phyloP scores from a whole-genome alignment of 92 coral and sea anemone genomes.

The Palythoa caribaeorum region DNA sequence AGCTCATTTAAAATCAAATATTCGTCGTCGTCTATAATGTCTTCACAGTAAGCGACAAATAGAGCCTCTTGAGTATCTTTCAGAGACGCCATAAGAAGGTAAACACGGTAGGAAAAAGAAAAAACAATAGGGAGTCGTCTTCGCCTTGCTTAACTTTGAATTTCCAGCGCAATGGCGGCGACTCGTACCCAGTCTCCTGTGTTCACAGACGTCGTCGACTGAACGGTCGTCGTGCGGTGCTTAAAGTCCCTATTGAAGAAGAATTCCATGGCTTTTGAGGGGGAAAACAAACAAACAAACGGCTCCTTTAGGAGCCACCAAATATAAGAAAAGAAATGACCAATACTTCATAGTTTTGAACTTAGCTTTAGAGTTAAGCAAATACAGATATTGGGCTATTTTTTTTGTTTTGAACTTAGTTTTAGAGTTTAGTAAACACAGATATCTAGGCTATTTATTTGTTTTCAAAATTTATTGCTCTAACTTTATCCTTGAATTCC shows the following conservation, averaged over 20 bases:
- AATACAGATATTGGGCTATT: not conserved
- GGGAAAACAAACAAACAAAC: slow-evolving; percentile 8
- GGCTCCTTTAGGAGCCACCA: slow-evolving; percentile 60
- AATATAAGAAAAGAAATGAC: slow-evolving; percentile 48
- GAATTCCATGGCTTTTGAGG: not conserved
- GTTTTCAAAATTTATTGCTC: too few species aligned
- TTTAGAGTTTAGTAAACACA: too few species aligned
- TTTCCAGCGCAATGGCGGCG: not conserved
- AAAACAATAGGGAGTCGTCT: not conserved
- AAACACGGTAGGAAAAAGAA: not conserved
- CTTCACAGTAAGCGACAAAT: slow-evolving; percentile 27
- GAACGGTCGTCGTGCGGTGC: not conserved
- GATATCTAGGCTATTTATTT: too few species aligned
- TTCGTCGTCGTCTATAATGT: slow-evolving; percentile 16
- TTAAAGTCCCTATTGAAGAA: not conserved
- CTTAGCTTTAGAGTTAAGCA: slow-evolving; percentile 17
- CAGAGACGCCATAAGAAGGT: slow-evolving; percentile 1
- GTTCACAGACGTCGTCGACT: not conserved
- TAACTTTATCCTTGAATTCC: too few species aligned
- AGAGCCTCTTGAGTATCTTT: slow-evolving; percentile 24
- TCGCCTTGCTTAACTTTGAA: slow-evolving; percentile 14
- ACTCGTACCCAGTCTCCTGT: slow-evolving; percentile 25
- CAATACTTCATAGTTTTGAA: slow-evolving; percentile 44
- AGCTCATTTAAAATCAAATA: slow-evolving; percentile 17
- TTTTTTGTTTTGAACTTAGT: too few species aligned